Percentiles rank a stretch among this genome's conserved stretches.
These are phyloP conservation scores for Pseudomyrmex sp. DNA, from an alignment of 1,140 invertebrate species.

Conservation along the genomic window DNA sequence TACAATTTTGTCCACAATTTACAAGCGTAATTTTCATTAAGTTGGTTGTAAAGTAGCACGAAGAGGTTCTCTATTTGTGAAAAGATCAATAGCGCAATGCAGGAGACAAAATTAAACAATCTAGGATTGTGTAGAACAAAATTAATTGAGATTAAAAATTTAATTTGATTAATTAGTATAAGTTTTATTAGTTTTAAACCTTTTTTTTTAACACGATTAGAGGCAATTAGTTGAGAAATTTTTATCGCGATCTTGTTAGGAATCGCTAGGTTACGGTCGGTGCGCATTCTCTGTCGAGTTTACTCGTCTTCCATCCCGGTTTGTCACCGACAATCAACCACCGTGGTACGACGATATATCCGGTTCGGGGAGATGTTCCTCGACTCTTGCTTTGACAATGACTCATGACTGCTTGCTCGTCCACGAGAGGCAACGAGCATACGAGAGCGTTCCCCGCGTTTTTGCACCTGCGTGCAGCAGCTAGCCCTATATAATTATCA, in stretches of 20 bases:
- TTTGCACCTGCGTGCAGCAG: constrained; percentile 75
- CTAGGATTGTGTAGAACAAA: too few species aligned
- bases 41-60: too few species aligned
- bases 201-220: too few species aligned
- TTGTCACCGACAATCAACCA: constrained; percentile 40
- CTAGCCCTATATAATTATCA: constrained; percentile 74
- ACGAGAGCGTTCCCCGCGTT: constrained; percentile 52
- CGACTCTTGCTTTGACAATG: constrained; percentile 43
- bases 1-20: too few species aligned
- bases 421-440: constrained; percentile 40
- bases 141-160: too few species aligned
- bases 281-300: constrained; percentile 15
- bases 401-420: constrained; percentile 38
- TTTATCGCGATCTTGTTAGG: not conserved
- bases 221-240: not conserved
- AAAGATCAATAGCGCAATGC: too few species aligned
- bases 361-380: constrained; percentile 30
- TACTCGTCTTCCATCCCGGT: constrained; percentile 44
- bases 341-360: constrained; percentile 37
- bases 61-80: too few species aligned
- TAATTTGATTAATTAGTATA: not conserved
- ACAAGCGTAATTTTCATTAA: too few species aligned
- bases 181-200: constrained; percentile 1
- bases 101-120: too few species aligned
- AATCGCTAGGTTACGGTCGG: not conserved